Evolutionary conservation across 2,113 vertebrate species (phyloP).

Genomic region (Catharus minimus): DNA sequence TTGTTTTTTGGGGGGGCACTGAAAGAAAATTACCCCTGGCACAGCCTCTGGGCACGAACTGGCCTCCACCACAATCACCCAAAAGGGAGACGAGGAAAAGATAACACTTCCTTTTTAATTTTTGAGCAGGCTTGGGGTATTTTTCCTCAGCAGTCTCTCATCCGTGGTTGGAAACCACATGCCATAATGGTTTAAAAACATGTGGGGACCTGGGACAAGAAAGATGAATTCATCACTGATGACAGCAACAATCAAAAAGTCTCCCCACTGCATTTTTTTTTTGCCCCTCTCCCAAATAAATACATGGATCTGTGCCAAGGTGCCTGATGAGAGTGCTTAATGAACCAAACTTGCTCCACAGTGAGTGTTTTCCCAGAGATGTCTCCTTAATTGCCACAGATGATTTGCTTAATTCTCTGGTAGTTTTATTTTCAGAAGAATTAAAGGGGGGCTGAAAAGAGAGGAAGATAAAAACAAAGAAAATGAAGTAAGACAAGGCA

Average conservation of each 20-base stretch:
- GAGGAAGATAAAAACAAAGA: not conserved
- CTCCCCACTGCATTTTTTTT: not conserved
- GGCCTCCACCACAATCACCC: not conserved
- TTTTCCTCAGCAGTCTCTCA: not conserved
- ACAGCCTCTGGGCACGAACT: fast-evolving
- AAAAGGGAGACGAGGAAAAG: not conserved
- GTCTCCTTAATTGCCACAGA: not conserved
- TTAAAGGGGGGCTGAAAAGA: not conserved
- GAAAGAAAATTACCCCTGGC: not conserved
- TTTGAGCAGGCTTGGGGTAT: not conserved
- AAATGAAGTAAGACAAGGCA: not conserved
- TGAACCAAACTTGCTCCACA: not conserved
- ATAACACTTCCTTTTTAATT: not conserved
- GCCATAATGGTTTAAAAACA: not conserved
- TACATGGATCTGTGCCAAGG: not conserved
- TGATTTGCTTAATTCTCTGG: not conserved
- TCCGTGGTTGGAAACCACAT: not conserved
- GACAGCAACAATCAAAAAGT: not conserved
- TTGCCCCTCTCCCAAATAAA: not conserved
- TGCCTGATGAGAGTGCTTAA: not conserved
- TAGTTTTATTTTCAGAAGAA: not conserved
- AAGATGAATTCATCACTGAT: not conserved
- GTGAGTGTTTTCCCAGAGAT: not conserved
- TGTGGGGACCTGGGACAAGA: conserved; percentile 7
- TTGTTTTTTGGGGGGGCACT: not conserved